A percentile compares a stretch with the other conserved stretches of the same genome.
Evolutionary conservation across 2,888 invertebrate genomes (phyloP).

Genomic region (Bedellia somnulentella): DNA sequence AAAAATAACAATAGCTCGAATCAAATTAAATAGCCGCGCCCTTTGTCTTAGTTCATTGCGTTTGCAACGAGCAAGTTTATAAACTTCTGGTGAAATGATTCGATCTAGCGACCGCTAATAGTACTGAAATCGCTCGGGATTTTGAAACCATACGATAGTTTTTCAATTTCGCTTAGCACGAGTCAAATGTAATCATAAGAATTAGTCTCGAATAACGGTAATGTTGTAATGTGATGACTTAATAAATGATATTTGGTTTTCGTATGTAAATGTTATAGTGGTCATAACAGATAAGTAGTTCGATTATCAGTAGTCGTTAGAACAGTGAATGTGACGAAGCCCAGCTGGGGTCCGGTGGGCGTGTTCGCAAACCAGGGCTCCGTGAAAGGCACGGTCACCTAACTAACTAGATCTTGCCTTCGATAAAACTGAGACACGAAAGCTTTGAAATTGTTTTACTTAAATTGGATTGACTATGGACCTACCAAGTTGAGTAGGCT

Average conservation of each 20-base stretch:
- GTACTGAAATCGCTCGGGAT: slow-evolving; percentile 23
- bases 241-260: too few relatives aligned
- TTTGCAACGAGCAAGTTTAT: too few relatives aligned
- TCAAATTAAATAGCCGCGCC: not conserved
- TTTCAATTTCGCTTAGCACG: slow-evolving; percentile 32
- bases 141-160: slow-evolving; percentile 29
- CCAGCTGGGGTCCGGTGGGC: slow-evolving; percentile 4
- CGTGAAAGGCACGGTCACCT: slow-evolving; percentile 42
- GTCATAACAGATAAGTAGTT: slow-evolving; percentile 2
- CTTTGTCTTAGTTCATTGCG: slow-evolving; percentile 13
- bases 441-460: slow-evolving; percentile 23
- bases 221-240: too few relatives aligned
- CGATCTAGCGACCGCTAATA: slow-evolving; percentile 19
- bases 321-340: slow-evolving; percentile 19
- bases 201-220: too few relatives aligned
- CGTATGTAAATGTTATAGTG: too few relatives aligned
- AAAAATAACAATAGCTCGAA: not conserved
- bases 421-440: slow-evolving; percentile 25
- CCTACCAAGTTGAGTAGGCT: slow-evolving; percentile 5
- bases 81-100: slow-evolving; percentile 19
- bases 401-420: slow-evolving; percentile 32
- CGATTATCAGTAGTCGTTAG: slow-evolving; percentile 18
- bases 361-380: slow-evolving; percentile 16
- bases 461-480: slow-evolving; percentile 19
- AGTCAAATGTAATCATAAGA: slow-evolving; percentile 26